Conservation (phyloP, 2,888 invertebrate genomes). For the Oxytorus armatus region DNA sequence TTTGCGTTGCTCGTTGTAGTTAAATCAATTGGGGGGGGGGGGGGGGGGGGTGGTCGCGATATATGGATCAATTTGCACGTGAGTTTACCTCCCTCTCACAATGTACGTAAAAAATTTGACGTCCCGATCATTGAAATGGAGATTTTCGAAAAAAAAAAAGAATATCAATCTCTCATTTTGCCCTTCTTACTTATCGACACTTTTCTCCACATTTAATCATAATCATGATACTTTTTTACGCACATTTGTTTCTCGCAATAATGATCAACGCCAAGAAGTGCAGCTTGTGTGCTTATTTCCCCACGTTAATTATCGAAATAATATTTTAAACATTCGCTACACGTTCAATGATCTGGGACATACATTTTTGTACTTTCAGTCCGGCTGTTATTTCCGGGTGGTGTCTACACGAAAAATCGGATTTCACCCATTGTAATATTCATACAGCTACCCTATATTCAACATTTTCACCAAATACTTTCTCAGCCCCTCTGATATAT, state of each 20-base stretch:
- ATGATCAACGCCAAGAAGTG: too few species aligned
- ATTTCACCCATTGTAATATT: conserved; percentile 19
- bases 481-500: conserved; percentile 27
- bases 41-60: conserved; percentile 43
- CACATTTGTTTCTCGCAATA: too few species aligned
- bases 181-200: too few species aligned
- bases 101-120: conserved; percentile 10
- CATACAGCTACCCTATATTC: conserved; percentile 6
- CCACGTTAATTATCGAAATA: background rate
- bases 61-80: conserved; percentile 41
- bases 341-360: conserved; percentile 20
- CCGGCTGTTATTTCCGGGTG: conserved; percentile 39
- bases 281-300: too few species aligned
- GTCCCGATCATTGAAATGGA: conserved; percentile 16
- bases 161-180: conserved; percentile 14
- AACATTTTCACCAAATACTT: conserved; percentile 20
- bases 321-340: background rate
- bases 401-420: conserved; percentile 30
- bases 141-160: too few species aligned
- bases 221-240: too few species aligned
- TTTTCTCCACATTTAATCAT: too few species aligned
- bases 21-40: too few species aligned
- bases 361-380: conserved; percentile 25
- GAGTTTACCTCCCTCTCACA: conserved; percentile 11
- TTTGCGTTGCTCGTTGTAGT: conserved; percentile 68